A percentile compares a stretch with the other conserved stretches of the same genome.
These are phyloP conservation scores for Lithophane ornitopus DNA, from an alignment of 2,888 invertebrate species.

Conservation along the genomic window DNA sequence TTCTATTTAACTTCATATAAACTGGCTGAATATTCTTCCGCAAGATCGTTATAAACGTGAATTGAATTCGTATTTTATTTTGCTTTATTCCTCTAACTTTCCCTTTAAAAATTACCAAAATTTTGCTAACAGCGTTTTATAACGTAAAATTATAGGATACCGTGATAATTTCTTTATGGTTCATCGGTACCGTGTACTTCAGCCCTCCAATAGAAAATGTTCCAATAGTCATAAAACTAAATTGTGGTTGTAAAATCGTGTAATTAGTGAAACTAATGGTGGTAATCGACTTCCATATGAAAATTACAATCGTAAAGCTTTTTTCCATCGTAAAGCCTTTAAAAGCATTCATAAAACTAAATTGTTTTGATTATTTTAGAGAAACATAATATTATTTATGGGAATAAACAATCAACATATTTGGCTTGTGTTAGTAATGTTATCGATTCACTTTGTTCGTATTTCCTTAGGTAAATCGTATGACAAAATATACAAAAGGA, in stretches of 20 bases:
- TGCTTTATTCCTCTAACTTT: conserved; percentile 8
- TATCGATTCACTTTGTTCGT: conserved; percentile 65
- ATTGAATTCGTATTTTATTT: conserved; percentile 24
- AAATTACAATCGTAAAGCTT: conserved; percentile 81
- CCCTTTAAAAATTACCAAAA: conserved; percentile 44
- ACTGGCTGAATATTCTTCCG: conserved; percentile 17
- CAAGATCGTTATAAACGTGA: conserved; percentile 24
- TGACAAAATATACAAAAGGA: conserved; percentile 82
- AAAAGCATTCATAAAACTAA: conserved; percentile 77
- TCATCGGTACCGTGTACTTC: conserved; percentile 74
- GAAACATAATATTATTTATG: conserved; percentile 68
- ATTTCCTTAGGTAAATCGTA: conserved; percentile 72
- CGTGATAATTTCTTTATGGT: conserved; percentile 84
- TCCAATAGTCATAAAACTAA: conserved; percentile 85
- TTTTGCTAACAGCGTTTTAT: conserved; percentile 77
- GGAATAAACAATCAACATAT: conserved; percentile 61
- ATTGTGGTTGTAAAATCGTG: conserved; percentile 85
- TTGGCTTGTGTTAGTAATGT: conserved; percentile 60
- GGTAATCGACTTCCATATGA: conserved; percentile 84
- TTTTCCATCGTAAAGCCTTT: conserved; percentile 71
- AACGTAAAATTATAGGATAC: conserved; percentile 80
- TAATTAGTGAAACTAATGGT: conserved; percentile 89
- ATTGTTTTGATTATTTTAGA: conserved; percentile 70
- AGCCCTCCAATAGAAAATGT: conserved; percentile 82
- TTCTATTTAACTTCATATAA: conserved; percentile 26